These are phyloP conservation scores for Antigone vipio DNA, from an alignment of 2,113 vertebrate genomes.

Conservation along the genomic window DNA sequence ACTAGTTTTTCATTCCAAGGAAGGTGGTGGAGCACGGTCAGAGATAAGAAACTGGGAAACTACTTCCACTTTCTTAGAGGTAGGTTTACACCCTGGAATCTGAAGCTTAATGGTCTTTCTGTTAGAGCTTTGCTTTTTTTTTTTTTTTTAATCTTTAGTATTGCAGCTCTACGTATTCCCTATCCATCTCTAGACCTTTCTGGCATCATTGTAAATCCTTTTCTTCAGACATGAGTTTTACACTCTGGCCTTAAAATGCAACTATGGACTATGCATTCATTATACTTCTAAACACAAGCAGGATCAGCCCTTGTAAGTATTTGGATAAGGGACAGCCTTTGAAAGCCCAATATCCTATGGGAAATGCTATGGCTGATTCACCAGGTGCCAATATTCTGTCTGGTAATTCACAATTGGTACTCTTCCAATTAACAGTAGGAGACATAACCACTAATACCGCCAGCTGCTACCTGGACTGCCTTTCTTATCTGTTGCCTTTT, in stretches of 20 bases:
- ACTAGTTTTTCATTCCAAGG: neutral
- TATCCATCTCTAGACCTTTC: neutral
- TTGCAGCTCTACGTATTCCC: neutral
- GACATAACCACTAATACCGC: neutral
- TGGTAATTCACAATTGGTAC: constrained; percentile 20
- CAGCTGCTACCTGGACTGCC: constrained; percentile 31
- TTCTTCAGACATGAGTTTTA: neutral
- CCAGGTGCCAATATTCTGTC: constrained; percentile 35
- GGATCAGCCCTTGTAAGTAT: constrained; percentile 21
- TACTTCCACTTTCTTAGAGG: neutral
- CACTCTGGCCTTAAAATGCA: neutral
- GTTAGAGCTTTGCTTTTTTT: neutral
- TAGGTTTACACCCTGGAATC: neutral
- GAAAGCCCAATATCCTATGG: constrained; percentile 39
- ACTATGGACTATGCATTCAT: neutral
- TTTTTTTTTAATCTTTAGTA: neutral
- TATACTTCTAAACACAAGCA: neutral
- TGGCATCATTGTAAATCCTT: neutral
- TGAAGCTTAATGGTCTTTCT: neutral
- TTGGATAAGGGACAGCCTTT: constrained; percentile 26
- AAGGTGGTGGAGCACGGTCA: neutral
- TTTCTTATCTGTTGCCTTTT: neutral
- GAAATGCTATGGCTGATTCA: constrained; percentile 43
- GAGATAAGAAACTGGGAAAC: neutral
- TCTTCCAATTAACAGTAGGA: constrained; percentile 16